phyloP scores from a whole-genome alignment of 2,113 vertebrate genomes.

The Grammomys surdaster region DNA sequence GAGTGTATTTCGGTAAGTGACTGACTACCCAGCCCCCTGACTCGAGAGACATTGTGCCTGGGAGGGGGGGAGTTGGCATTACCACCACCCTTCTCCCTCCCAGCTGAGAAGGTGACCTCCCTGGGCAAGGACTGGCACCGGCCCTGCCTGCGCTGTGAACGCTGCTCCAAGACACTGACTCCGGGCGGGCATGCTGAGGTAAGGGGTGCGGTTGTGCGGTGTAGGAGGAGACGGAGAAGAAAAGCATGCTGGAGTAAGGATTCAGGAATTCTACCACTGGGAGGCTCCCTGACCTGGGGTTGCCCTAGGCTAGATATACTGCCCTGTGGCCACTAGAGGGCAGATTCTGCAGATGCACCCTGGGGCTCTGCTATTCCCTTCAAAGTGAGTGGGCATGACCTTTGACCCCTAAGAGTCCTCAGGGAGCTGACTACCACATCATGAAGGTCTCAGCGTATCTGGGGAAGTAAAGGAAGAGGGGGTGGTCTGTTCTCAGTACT shows the following conservation, averaged over 20 bases:
- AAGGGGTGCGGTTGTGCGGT: neutral
- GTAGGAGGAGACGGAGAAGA: neutral
- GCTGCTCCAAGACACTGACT: slow-evolving; percentile 96
- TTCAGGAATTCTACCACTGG: neutral
- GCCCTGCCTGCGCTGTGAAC: slow-evolving; percentile 96
- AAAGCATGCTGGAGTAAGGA: neutral
- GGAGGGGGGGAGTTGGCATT: fast-evolving
- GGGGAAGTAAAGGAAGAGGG: neutral
- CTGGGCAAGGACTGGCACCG: slow-evolving; percentile 99
- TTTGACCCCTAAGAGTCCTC: neutral
- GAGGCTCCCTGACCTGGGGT: too few species aligned
- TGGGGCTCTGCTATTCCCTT: neutral
- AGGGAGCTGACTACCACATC: neutral
- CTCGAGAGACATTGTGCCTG: neutral
- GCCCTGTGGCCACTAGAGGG: slow-evolving; percentile 27
- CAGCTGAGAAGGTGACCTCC: slow-evolving; percentile 98
- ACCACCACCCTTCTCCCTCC: neutral
- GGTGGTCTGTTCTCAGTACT: neutral
- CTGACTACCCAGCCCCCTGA: fast-evolving
- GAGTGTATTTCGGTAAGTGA: slow-evolving; percentile 97
- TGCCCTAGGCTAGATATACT: neutral
- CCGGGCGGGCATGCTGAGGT: slow-evolving; percentile 97
- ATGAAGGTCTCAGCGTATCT: neutral
- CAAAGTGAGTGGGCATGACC: neutral
- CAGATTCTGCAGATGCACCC: neutral